Evolutionary conservation across 2,888 invertebrate species (phyloP).

Genomic region (Rhagophthalmus giganteus): DNA sequence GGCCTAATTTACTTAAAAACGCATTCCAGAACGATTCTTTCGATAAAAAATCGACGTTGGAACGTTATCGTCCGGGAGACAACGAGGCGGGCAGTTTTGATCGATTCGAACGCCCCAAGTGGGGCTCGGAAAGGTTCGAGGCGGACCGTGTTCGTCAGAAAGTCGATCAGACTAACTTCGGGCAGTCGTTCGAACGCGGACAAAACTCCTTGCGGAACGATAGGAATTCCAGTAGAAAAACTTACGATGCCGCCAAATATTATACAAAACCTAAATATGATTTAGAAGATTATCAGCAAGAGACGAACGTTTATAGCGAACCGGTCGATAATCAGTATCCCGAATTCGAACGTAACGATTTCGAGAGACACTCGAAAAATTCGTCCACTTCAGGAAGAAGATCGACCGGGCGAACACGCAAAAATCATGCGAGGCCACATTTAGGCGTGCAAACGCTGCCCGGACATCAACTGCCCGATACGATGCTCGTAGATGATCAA

Average conservation of each 20-base stretch:
- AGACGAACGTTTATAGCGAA: slow-evolving; percentile 58
- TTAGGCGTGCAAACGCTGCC: slow-evolving; percentile 62
- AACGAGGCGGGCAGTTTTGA: slow-evolving; percentile 57
- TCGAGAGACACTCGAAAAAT: slow-evolving; percentile 53
- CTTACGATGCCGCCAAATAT: slow-evolving; percentile 51
- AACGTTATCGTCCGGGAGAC: slow-evolving; percentile 64
- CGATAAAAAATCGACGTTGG: slow-evolving; percentile 66
- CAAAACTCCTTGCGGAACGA: slow-evolving; percentile 47
- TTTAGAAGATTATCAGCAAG: slow-evolving; percentile 50
- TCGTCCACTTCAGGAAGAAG: slow-evolving; percentile 52
- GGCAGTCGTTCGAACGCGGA: slow-evolving; percentile 48
- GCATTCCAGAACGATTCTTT: slow-evolving; percentile 65
- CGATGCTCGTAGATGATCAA: slow-evolving; percentile 89
- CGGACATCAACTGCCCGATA: slow-evolving; percentile 61
- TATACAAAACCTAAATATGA: slow-evolving; percentile 52
- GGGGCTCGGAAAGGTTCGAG: slow-evolving; percentile 62
- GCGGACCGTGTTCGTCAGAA: slow-evolving; percentile 55
- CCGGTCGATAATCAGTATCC: slow-evolving; percentile 57
- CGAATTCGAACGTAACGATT: slow-evolving; percentile 64
- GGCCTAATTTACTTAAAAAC: slow-evolving; percentile 61
- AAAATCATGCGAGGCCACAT: slow-evolving; percentile 57
- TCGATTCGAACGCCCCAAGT: slow-evolving; percentile 62
- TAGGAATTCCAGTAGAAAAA: slow-evolving; percentile 44
- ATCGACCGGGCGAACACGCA: slow-evolving; percentile 53
- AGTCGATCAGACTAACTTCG: slow-evolving; percentile 49